A percentile compares a stretch with the other conserved stretches of the same genome.
Evolutionary conservation across 2,113 vertebrate genomes (phyloP).

Genomic region (Anoplopoma fimbria): DNA sequence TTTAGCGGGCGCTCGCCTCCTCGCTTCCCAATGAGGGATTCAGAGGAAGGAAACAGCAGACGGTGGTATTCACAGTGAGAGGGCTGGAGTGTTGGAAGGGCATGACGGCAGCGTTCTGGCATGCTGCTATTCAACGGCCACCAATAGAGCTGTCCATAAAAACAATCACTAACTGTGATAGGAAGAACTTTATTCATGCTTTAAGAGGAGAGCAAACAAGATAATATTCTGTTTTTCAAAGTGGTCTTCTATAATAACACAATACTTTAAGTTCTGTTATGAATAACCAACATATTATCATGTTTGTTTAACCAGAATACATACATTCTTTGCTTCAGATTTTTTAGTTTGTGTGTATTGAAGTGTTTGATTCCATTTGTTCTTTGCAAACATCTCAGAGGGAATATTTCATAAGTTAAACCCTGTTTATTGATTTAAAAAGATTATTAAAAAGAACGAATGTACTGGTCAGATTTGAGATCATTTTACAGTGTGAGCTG

Average conservation of each 20-base stretch:
- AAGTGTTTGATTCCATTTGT: no score
- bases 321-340: no score
- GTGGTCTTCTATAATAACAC: no score
- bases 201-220: neutral
- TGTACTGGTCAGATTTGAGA: neutral
- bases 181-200: neutral
- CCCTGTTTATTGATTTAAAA: neutral
- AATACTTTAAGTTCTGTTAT: no score
- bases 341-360: neutral
- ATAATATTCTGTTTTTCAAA: no score
- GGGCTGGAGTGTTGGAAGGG: constrained; percentile 42
- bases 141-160: neutral
- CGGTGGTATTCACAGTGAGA: constrained; percentile 14
- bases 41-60: constrained; percentile 56
- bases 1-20: constrained; percentile 40
- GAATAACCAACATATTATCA: no score
- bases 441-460: neutral
- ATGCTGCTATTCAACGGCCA: constrained; percentile 26
- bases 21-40: constrained; percentile 25
- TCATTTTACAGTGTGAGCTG: neutral
- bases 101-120: constrained; percentile 49
- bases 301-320: no score
- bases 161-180: neutral
- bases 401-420: no score
- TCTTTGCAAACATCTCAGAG: no score